Evolutionary conservation across 1,140 invertebrate species (phyloP), one percentile per base, ranked within the genome.

Genomic region (Drosophila teissieri): DNA sequence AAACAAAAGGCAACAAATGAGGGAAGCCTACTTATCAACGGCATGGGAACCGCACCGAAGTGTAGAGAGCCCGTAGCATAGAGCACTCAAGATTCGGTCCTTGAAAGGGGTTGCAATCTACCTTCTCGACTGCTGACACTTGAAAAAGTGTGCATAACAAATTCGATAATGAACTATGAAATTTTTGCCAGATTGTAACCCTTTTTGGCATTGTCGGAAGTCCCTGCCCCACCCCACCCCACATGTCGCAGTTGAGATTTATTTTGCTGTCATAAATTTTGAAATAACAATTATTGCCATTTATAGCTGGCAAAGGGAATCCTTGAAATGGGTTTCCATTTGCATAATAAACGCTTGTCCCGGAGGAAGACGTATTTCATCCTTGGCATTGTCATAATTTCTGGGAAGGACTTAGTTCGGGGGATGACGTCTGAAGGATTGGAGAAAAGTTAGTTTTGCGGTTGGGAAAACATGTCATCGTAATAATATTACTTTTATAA

Each of bases 161-260:
- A 88, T 89, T 88, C 68, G 84, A 90, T 80, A 89, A 88, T 88
- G 80, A 80, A 84, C 84, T 89, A 89, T 88, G 80, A 88, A 88
- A 88, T 88, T 88, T 76, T 51, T 51, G 63, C 55, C 60, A 60
- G 52, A 68, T 40, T 63, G 52, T 53, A 46, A 68, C 72, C 63
- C 62, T 63, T 70, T 63, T 60, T 46, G 37, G 7, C 37, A 45
- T 65, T 65, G 46, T 68, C 64, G 27, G 45, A 42, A 31, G n/a
- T 46, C 46, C 61, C 57, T 65, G 60, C 64, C 56, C 52, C 63
- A 62, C 46, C 61, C 57, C 62, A 55, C 64, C 56, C 52, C 63
- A 62, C 39, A 56, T 63, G 60, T 88, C 74, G 76, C 83, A 46
- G 22, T 61, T 48, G 46, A 61, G 78, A 85, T 86, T 82, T 82